phyloP scores from a whole-genome alignment of 2,888 invertebrate genomes.

The Papilio protenor region DNA sequence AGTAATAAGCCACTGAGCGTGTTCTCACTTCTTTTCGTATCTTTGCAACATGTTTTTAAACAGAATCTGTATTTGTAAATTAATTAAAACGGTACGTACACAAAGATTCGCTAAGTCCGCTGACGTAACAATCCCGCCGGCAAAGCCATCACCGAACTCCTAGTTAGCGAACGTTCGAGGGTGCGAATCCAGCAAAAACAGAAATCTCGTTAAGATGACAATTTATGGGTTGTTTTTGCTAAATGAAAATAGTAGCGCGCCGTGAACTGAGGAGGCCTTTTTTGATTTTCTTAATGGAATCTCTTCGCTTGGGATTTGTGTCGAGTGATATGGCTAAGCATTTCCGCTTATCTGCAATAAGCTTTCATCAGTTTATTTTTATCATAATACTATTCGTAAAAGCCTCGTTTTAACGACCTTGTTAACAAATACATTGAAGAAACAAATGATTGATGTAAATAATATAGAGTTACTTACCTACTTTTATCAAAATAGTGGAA shows the following conservation, averaged over 20 bases:
- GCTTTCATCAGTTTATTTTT: constrained; percentile 57
- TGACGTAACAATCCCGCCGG: constrained; percentile 65
- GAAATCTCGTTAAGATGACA: constrained; percentile 85
- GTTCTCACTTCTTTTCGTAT: no score
- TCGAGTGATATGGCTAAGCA: constrained; percentile 76
- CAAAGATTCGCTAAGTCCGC: constrained; percentile 53
- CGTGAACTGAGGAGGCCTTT: constrained; percentile 81
- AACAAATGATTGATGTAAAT: background rate
- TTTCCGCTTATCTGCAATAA: constrained; percentile 67
- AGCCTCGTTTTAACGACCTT: background rate
- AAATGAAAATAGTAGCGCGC: constrained; percentile 83
- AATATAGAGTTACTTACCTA: background rate
- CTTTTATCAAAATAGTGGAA: background rate
- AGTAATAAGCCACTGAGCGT: constrained; percentile 10
- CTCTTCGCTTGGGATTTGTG: constrained; percentile 82
- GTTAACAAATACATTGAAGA: background rate
- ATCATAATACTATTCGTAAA: background rate
- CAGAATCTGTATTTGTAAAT: constrained; percentile 33
- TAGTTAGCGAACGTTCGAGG: constrained; percentile 70
- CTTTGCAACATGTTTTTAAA: constrained; percentile 32
- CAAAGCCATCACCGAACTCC: constrained; percentile 63
- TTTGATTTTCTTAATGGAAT: constrained; percentile 85
- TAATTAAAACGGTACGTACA: constrained; percentile 23
- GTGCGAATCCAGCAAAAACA: constrained; percentile 82
- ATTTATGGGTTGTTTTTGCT: constrained; percentile 85